Evolutionary conservation across 2,797 vertebrate species (phyloP), one percentile per base, ranked within the genome.

Genomic region (Iguana delicatissima): DNA sequence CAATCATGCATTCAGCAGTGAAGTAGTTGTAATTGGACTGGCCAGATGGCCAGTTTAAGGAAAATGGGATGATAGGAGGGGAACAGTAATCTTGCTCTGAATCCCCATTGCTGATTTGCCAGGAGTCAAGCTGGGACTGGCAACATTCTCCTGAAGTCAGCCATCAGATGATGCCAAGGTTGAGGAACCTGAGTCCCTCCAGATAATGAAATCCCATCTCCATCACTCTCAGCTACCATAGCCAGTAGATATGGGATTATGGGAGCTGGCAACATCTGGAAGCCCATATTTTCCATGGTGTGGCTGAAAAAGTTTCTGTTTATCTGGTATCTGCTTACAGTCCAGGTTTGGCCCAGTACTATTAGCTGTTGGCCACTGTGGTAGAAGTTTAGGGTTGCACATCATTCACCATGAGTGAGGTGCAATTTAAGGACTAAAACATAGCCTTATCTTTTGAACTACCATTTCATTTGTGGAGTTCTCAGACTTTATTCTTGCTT

Each of bases 381-480:
- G 3, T 74, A 35, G 82, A 20, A 8, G 35, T 29, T 64, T n/a
- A 86, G 42, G 32, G 57, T 52, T n/a, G 13, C 38, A 59, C 62
- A 32, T 7, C 32, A 24, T 84, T 89, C 80, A 67, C 32, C 74
- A 6, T 13, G 38, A 76, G 69, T 76, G 52, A 82, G 32, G 57
- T 67, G 32, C 64, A 57, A 38, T 35, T 76, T 69, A 0, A 0
- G 57, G 0, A 0, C 59, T 2, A 72, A 89, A 32, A 0, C 0
- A 14, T 89, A 57, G 35, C 85, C 91, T 62, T 29, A 0, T 0
- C 29, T 0, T 55, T 24, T 79, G 91, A 92, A 13, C 89, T 67
- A 0, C 74, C 76, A 6, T 94, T 92, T 92, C 92, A 86, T 93
- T 87, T 94, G 93, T 92, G 94, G 93, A 89, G 93, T 95, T 95